Evolutionary conservation across 1,140 invertebrate species (phyloP).

Genomic region (Drosophila leontia): DNA sequence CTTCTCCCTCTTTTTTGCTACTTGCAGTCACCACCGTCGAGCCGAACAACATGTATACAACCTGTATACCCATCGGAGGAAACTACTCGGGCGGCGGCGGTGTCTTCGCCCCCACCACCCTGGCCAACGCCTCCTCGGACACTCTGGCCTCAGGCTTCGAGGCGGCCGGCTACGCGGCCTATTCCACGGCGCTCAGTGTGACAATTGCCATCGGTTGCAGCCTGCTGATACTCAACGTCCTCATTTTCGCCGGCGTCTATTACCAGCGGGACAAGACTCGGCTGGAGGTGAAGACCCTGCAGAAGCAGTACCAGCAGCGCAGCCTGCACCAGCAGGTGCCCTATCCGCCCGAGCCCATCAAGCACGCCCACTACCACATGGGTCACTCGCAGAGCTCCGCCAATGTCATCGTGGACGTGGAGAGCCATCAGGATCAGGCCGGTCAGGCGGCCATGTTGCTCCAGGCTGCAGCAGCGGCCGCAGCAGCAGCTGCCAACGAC

Average conservation of each 20-base stretch:
- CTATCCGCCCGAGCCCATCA: conserved; percentile 89
- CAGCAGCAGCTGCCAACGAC: conserved; percentile 66
- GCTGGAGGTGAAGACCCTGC: conserved; percentile 92
- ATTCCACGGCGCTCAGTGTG: conserved; percentile 94
- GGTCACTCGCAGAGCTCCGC: conserved; percentile 88
- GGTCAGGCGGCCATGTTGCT: conserved; percentile 87
- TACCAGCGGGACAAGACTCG: conserved; percentile 95
- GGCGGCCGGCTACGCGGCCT: conserved; percentile 93
- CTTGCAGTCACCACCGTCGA: conserved; percentile 86
- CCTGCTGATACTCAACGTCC: conserved; percentile 94
- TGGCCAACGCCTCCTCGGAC: conserved; percentile 88
- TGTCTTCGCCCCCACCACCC: conserved; percentile 86
- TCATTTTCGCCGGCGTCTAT: conserved; percentile 97
- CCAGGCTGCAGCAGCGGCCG: conserved; percentile 86
- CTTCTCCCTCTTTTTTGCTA: conserved; percentile 16
- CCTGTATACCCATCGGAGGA: conserved; percentile 86
- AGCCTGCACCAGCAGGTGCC: conserved; percentile 89
- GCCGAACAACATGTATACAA: conserved; percentile 86
- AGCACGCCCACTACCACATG: conserved; percentile 89
- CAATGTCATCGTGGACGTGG: conserved; percentile 92
- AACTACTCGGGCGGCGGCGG: conserved; percentile 83
- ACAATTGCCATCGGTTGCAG: conserved; percentile 97
- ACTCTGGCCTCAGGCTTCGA: conserved; percentile 90
- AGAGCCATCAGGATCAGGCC: conserved; percentile 90
- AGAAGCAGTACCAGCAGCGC: conserved; percentile 88